A percentile compares a stretch with the other conserved stretches of the same genome.
phyloP scores from a whole-genome alignment of 2,888 invertebrate species.

The Steinernema hermaphroditum region DNA sequence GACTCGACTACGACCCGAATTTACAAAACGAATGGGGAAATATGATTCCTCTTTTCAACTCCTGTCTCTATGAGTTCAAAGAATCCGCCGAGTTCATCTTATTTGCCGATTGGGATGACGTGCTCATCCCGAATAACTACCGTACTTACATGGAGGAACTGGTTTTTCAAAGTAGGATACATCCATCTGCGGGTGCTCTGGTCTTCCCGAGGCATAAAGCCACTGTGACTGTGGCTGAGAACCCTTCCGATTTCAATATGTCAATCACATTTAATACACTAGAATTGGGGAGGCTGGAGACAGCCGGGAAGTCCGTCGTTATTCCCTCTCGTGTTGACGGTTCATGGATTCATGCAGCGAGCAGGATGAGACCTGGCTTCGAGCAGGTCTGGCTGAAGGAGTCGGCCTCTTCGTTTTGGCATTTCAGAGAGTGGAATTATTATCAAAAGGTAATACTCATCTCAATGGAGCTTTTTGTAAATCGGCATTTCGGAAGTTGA shows the following conservation, averaged over 20 bases:
- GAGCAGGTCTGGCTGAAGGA: conserved; percentile 32
- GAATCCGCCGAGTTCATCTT: conserved; percentile 45
- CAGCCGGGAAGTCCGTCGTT: conserved; percentile 40
- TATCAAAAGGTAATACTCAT: no score
- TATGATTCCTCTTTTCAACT: conserved; percentile 39
- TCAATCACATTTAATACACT: no score
- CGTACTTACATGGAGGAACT: no score
- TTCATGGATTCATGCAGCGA: conserved; percentile 39
- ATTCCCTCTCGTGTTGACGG: conserved; percentile 34
- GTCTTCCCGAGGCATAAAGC: no score
- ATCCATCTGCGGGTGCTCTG: no score
- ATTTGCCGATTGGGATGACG: conserved; percentile 50
- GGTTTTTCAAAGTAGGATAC: no score
- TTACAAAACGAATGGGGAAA: conserved; percentile 42
- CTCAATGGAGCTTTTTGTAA: no score
- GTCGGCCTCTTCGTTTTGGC: conserved; percentile 26
- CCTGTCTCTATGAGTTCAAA: conserved; percentile 47
- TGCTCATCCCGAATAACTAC: conserved; percentile 37
- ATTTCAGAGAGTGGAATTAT: conserved; percentile 32
- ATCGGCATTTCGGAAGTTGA: no score
- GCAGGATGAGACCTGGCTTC: conserved; percentile 22
- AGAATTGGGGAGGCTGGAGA: neutral
- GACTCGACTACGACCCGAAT: conserved; percentile 46
- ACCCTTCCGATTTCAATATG: no score
- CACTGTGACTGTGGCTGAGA: no score